Evolutionary conservation across 2,113 vertebrate genomes (phyloP), one percentile per base, ranked within the genome.

Genomic region (Desmodus rotundus): DNA sequence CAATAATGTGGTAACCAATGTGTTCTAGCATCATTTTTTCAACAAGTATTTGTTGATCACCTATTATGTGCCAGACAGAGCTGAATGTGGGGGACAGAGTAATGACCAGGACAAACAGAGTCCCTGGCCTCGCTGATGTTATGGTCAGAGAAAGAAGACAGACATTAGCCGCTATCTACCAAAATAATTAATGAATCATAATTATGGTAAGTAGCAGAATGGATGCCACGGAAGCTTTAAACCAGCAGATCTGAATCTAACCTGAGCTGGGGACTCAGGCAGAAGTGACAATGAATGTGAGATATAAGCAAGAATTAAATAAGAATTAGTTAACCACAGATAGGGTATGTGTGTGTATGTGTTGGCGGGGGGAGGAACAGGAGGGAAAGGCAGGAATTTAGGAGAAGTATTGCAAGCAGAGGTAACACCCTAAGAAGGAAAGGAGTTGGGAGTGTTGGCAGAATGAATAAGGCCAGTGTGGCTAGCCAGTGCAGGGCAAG

Each of bases 141-240:
- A 84, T 80, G 87, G 41, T 33, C 52, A 54, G 14, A 95, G 50
- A 36, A 33, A 96, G n/a, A 92, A 89, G 22, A 78, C 11, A 87
- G 65, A 47, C 22, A 90, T 74, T 89, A 82, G 54, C 73, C 68
- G 94, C 73, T 63, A 76, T 33, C 38, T 93, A 54, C 16, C 83
- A 65, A 84, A 43, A 73, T 77, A 70, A 92, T 84, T 36, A 28
- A 95, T 45, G 78, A 76, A 88, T 87, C 70, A 83, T 68, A 93
- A 28, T 36, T 45, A 58, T 33, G n/a, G 52, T 94, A 76, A 94
- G 38, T 12, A 84, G 38, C 6, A 58, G 50, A 78, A 54, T 50
- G 56, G 47, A 78, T 52, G 15, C 28, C 78, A 73, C 36, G 7
- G 82, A 88, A 93, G 38, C 33, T 83, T 85, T 86, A 41, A 77